These are phyloP conservation scores for Trochalopteron elliotii DNA, from an alignment of 2,113 vertebrate genomes.

Conservation along the genomic window DNA sequence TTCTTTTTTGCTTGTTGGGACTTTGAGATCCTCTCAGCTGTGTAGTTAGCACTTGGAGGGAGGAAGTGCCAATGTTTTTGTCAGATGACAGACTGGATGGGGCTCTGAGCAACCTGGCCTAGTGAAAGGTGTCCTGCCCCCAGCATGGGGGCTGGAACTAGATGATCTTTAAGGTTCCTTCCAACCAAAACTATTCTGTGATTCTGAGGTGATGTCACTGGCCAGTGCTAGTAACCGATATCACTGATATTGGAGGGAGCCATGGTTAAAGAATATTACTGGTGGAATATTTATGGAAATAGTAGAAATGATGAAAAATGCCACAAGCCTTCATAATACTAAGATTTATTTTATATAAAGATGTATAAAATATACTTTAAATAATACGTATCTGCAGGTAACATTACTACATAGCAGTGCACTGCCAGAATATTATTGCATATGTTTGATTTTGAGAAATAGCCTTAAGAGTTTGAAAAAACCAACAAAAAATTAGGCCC, in stretches of 20 bases:
- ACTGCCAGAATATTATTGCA: not conserved
- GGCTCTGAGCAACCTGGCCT: not conserved
- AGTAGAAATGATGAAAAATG: not conserved
- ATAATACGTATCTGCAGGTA: not conserved
- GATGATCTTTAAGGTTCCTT: not conserved
- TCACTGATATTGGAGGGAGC: not conserved
- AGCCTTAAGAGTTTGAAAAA: not conserved
- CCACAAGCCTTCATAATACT: not conserved
- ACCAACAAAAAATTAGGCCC: not conserved
- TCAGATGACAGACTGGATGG: not conserved
- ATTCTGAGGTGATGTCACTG: not conserved
- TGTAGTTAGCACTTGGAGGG: not conserved
- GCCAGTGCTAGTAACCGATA: not conserved
- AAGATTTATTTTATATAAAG: not conserved
- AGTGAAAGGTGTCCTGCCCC: not conserved
- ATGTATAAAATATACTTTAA: not conserved
- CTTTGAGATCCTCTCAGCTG: not conserved
- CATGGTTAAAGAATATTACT: not conserved
- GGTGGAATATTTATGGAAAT: not conserved
- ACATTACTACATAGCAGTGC: not conserved
- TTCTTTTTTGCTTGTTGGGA: not conserved
- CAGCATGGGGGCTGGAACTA: not conserved
- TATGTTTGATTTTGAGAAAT: not conserved
- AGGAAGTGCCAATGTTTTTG: not conserved
- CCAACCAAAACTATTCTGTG: not conserved